These are phyloP conservation scores for Notamacropus eugenii DNA, from an alignment of 2,797 vertebrate species.

Conservation along the genomic window DNA sequence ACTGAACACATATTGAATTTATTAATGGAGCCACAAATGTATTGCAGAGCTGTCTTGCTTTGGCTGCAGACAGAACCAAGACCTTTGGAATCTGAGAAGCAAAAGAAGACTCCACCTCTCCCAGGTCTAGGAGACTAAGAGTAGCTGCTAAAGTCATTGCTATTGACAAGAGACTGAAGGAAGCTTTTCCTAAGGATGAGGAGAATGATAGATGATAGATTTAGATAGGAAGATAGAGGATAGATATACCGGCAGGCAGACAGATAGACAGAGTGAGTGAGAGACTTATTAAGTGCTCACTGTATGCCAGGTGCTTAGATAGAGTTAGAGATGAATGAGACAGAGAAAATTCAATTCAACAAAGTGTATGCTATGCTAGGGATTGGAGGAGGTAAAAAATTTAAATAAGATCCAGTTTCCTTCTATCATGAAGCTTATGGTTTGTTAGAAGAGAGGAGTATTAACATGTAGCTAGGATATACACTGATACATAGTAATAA, in stretches of 20 bases:
- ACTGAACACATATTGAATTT: slow-evolving; percentile 34
- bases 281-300: neutral
- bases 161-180: neutral
- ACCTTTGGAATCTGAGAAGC: neutral
- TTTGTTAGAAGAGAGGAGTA: neutral
- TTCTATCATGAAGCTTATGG: neutral
- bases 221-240: neutral
- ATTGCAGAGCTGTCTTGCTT: slow-evolving; percentile 2
- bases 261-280: neutral
- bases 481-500: neutral
- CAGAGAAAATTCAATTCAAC: neutral
- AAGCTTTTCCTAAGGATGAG: neutral
- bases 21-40: slow-evolving; percentile 39
- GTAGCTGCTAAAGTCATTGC: neutral
- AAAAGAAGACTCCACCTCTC: neutral
- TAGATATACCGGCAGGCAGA: neutral
- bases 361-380: neutral
- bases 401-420: neutral
- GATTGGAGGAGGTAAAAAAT: neutral
- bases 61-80: neutral
- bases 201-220: neutral
- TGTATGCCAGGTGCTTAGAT: neutral
- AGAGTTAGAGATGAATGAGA: neutral
- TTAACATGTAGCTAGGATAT: neutral
- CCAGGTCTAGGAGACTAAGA: neutral